Percentiles rank a stretch among this genome's conserved stretches.
phyloP scores from a whole-genome alignment of 2,888 invertebrate genomes.

The Scelioninae gen. 1 region DNA sequence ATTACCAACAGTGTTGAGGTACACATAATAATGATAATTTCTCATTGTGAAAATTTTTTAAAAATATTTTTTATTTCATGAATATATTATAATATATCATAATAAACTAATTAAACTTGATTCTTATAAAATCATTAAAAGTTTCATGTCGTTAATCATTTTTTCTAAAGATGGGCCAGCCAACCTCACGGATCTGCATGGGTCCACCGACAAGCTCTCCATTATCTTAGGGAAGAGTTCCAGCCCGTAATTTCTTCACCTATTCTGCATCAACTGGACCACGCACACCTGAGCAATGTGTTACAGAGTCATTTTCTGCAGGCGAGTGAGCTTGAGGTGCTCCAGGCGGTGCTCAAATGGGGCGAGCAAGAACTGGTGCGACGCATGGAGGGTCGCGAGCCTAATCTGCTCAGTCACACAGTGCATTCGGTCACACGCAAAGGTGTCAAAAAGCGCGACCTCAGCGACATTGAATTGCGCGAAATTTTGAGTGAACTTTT shows the following conservation, averaged over 20 bases:
- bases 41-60: no score
- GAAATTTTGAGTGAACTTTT: slow-evolving; percentile 93
- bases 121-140: no score
- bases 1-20: no score
- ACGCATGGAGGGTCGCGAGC: slow-evolving; percentile 94
- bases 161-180: slow-evolving; percentile 88
- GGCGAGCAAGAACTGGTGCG: slow-evolving; percentile 93
- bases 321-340: slow-evolving; percentile 95
- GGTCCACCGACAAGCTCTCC: slow-evolving; percentile 95
- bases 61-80: no score
- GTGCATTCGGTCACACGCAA: slow-evolving; percentile 96
- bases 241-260: slow-evolving; percentile 90
- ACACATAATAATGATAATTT: no score
- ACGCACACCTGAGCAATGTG: slow-evolving; percentile 90
- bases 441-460: slow-evolving; percentile 91
- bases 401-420: slow-evolving; percentile 95
- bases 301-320: slow-evolving; percentile 91
- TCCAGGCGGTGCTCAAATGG: slow-evolving; percentile 94
- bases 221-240: slow-evolving; percentile 97
- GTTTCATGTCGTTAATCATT: no score
- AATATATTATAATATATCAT: no score
- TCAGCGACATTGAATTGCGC: slow-evolving; percentile 93
- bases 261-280: slow-evolving; percentile 91
- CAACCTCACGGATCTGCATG: slow-evolving; percentile 96
- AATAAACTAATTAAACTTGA: no score